phyloP scores from a whole-genome alignment of 2,113 vertebrate genomes.

The Ceuthmochares aereus region DNA sequence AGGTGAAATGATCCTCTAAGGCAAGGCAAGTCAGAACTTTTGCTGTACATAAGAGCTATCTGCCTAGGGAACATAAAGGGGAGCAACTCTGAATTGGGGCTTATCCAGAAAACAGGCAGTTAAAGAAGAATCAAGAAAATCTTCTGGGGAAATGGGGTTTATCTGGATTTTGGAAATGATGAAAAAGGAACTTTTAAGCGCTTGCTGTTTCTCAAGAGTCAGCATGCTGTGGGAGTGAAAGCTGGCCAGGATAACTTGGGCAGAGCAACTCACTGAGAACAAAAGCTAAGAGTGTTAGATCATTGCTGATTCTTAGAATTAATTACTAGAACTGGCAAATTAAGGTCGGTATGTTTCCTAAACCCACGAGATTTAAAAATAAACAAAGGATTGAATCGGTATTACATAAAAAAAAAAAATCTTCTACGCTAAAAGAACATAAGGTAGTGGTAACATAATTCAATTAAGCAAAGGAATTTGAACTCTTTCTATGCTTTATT shows the following conservation, averaged over 20 bases:
- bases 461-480: slow-evolving; percentile 40
- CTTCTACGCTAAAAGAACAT: not conserved
- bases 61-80: not conserved
- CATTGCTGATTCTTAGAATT: slow-evolving; percentile 37
- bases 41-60: not conserved
- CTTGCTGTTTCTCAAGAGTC: not conserved
- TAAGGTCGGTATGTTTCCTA: slow-evolving; percentile 37
- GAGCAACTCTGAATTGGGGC: not conserved
- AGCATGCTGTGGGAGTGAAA: not conserved
- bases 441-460: slow-evolving; percentile 8
- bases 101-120: not conserved
- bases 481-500: not conserved
- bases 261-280: slow-evolving; percentile 9
- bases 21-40: slow-evolving; percentile 22
- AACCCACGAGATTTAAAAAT: slow-evolving; percentile 10
- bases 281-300: slow-evolving; percentile 10
- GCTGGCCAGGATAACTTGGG: slow-evolving; percentile 15
- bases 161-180: not conserved
- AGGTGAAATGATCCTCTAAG: not conserved
- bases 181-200: not conserved
- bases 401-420: not conserved
- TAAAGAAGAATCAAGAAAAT: not conserved
- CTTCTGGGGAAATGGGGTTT: not conserved
- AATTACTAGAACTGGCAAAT: slow-evolving; percentile 36
- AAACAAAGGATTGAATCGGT: slow-evolving; percentile 40